Conservation (phyloP, 2,888 invertebrate genomes). For the Campopleginae sp. region DNA sequence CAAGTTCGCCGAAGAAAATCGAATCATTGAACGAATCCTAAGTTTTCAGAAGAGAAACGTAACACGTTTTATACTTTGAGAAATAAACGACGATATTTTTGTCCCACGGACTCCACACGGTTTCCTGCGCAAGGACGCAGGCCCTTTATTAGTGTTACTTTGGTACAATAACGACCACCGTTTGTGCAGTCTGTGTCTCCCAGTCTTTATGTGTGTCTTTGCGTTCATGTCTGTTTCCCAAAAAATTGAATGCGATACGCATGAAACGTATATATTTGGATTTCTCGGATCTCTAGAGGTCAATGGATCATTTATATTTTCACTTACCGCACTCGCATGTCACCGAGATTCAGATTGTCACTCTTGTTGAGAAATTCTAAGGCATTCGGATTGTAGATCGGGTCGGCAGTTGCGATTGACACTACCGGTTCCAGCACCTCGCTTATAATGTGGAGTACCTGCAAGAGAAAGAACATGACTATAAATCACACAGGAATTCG, state of each 20-base stretch:
- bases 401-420: conserved; percentile 86
- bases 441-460: conserved; percentile 95
- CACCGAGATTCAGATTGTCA: conserved; percentile 90
- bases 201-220: no score
- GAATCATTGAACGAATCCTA: background rate
- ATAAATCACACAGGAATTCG: background rate
- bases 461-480: conserved; percentile 73
- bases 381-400: conserved; percentile 92
- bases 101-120: background rate
- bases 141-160: no score
- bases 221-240: no score
- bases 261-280: no score
- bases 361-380: conserved; percentile 92
- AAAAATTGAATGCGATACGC: no score
- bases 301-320: background rate
- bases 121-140: no score
- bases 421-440: conserved; percentile 92
- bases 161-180: no score
- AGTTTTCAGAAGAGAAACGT: background rate
- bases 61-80: background rate
- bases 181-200: no score
- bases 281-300: no score
- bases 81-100: background rate
- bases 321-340: conserved; percentile 89
- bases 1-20: conserved; percentile 1